Percentiles rank a stretch among this genome's conserved stretches.
phyloP scores from a whole-genome alignment of 2,797 vertebrate species.

The Atherinosoma microstoma region DNA sequence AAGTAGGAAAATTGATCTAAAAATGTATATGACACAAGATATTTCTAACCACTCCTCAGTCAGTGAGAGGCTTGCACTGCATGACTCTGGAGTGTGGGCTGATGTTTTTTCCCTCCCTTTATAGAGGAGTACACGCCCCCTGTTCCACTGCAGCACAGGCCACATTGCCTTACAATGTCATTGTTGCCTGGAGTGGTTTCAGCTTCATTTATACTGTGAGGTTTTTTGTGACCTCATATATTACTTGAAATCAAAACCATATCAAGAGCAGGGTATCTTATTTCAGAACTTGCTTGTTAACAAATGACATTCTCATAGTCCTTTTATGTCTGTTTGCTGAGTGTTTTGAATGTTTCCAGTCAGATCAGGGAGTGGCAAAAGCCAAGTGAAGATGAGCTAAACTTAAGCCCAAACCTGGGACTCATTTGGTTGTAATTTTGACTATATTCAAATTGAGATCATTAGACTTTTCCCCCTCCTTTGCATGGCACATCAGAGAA shows the following conservation, averaged over 20 bases:
- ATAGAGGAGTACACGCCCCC: conserved; percentile 46
- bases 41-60: conserved; percentile 33
- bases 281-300: neutral
- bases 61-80: conserved; percentile 35
- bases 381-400: neutral
- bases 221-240: conserved; percentile 31
- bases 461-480: conserved; percentile 50
- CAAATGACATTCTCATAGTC: neutral
- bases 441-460: conserved; percentile 76
- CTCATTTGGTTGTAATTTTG: conserved; percentile 76
- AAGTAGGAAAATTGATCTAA: conserved; percentile 68
- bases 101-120: conserved; percentile 52
- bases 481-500: conserved; percentile 61
- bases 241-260: conserved; percentile 15
- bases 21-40: conserved; percentile 54
- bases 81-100: conserved; percentile 29
- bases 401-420: conserved; percentile 20
- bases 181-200: conserved; percentile 26
- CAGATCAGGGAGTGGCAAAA: conserved; percentile 22
- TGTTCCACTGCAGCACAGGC: conserved; percentile 42
- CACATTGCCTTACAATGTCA: conserved; percentile 27
- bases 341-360: conserved; percentile 12
- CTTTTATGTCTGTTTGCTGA: conserved; percentile 14
- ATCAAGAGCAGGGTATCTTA: neutral
- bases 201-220: conserved; percentile 6